These are phyloP conservation scores for Eleutherodactylus coqui DNA, from an alignment of 2,797 vertebrate genomes.

Conservation along the genomic window DNA sequence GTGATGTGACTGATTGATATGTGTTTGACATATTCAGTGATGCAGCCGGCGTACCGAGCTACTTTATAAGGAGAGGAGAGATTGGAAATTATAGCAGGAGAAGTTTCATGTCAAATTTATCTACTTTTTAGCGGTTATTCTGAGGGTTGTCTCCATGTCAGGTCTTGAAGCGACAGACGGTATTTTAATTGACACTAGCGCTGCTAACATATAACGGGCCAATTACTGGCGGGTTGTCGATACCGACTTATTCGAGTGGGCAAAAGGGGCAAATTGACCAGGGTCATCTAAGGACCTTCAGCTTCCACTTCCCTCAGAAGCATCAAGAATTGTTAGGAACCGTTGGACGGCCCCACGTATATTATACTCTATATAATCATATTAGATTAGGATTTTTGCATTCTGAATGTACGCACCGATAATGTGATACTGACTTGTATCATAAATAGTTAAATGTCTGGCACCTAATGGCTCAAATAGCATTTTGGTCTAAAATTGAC, in stretches of 20 bases:
- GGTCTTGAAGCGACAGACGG: neutral
- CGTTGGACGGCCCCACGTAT: too few relatives aligned
- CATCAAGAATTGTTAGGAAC: too few relatives aligned
- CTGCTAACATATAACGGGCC: neutral
- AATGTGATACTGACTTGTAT: too few relatives aligned
- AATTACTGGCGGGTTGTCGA: neutral
- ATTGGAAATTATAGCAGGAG: neutral
- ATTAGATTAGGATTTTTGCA: too few relatives aligned
- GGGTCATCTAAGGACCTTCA: neutral
- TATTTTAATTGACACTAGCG: neutral
- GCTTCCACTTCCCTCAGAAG: neutral
- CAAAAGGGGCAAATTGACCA: neutral
- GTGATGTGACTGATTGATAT: constrained; percentile 54
- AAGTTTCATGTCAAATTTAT: neutral
- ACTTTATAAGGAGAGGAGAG: neutral
- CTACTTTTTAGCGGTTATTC: neutral
- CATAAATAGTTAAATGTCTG: too few relatives aligned
- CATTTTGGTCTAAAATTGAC: too few relatives aligned
- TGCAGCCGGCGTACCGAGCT: constrained; percentile 13
- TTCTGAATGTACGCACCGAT: too few relatives aligned
- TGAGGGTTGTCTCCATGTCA: neutral
- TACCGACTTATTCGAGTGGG: too few relatives aligned
- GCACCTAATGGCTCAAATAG: too few relatives aligned
- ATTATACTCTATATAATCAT: too few relatives aligned
- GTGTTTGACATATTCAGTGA: constrained; percentile 50